Evolutionary conservation across 2,888 invertebrate genomes (phyloP), one percentile per base, ranked within the genome.

Genomic region (Cryptus viduatorius): DNA sequence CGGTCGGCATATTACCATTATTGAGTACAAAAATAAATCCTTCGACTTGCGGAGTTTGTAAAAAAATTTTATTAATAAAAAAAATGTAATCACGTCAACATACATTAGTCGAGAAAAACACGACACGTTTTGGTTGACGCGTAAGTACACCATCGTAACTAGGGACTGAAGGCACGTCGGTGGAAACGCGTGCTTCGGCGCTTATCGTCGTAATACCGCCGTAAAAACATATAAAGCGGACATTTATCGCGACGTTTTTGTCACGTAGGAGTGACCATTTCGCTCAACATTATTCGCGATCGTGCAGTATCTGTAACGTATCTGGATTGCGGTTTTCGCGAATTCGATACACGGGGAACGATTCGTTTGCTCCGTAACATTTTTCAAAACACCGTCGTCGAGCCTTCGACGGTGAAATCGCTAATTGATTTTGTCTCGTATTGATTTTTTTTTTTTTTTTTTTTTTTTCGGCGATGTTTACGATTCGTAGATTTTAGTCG

Each of bases 401-500:
- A 42, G 3, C 7, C 16, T 7, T 8, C 16, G 37, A 31, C 7
- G 31, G 8, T n/a, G 37, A 5, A 19, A 19, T 53, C 53, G 53
- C 8, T 1, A 7, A 50, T 16, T 50, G 1, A 5, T 44, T 44
- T 44, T 44, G 7, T 44, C 12, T 42, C 24, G 3, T 24, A 24
- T 24, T 24, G 24, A 24, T 67, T 67, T 61, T 75, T 42, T 16
- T 59, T 31, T 31, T 73, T 68, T 69, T n/a, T n/a, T 19, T 10
- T 68, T 50, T 59, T 31, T 31, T 73, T 68, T 69, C 53, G 44
- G 4, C 19, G 19, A 53, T 73, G 59, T 68, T 79, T 69, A 65
- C 73, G 61, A 69, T 64, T 56, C 8, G 7, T 19, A 42, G 24
- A 68, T 12, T 37, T 76, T 37, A 16, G 29, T 16, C 42, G 29